Evolutionary conservation across 1,140 invertebrate genomes (phyloP), one percentile per base, ranked within the genome.

Genomic region (Caenorhabditis brenneri): DNA sequence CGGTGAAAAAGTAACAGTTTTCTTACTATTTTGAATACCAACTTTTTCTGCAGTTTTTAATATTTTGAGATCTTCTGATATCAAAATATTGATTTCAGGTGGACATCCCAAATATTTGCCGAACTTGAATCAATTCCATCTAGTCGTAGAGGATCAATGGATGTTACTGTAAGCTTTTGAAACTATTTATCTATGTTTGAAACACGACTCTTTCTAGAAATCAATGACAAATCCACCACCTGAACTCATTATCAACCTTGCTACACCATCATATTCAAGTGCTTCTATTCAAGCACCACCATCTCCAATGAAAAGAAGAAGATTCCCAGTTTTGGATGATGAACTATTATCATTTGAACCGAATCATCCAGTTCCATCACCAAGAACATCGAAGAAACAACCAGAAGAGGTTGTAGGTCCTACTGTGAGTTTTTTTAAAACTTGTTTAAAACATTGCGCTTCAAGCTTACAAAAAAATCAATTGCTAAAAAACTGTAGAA

Each of bases 1-100:
- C 36, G 65, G 65, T 74, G 36, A 74, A 74, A 74, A 74, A 74
- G 65, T 74, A 74, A 74, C 36, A 74, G 65, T 74, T 74, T 74
- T 74, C 36, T 24, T 74, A 74, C 36, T 46, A 46, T 74, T 74
- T 31, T 31, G 36, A 74, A 42, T 10, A 19, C 15, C 19, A 19
- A 65, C 19, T 33, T 36, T 65, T 5, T n/a, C 36, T n/a, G 16
- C 24, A 4, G 19, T 36, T 12, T 51, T 51, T 51, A 19, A 6
- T 19, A 1, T 51, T 51, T 51, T 51, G 55, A 10, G n/a, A 36
- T 65, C 49, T 51, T n/a, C n/a, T n/a, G 49, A 19, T 51, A 19
- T n/a, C 19, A 46, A 46, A 46, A 46, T 16, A 16, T 46, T 46
- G 42, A 46, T 46, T 51, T 51, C 53, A 74, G 65, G 65, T 74